Base-by-base conservation (phyloP, 2,797 vertebrate genomes). In the Vultur gryphus region DNA sequence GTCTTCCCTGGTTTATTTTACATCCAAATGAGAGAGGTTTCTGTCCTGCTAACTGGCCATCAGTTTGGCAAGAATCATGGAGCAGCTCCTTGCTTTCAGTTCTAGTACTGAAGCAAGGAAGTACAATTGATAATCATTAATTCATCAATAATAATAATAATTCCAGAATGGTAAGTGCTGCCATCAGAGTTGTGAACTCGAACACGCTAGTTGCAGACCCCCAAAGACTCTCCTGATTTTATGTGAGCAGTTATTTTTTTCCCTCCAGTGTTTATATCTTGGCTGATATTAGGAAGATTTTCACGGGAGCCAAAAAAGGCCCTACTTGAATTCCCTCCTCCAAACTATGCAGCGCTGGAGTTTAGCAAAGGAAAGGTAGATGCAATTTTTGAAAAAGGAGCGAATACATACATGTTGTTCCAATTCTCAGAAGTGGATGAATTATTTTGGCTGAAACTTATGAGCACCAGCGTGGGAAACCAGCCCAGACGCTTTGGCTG, bases 381-480 rank as follows among this genome's bases (percentile, higher is more conserved):
- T 44, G 48, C 49, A 19, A 12, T 26, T 59, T 66, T 37, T 46
- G 31, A 39, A 33, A 49, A 52, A 20, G 16, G 11, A 86, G 52
- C 54, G 57, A 64, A 90, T 57, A 31, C 59, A 90, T 57, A 31
- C 59, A 41, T 33, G 20, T 49, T 91, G 80, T 81, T 89, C n/a
- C 73, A 2, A 39, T 93, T 91, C 87, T 95, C 57, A 81, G 54
- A 86, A 90, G 61, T 41, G 65, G 82, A 71, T 70, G 51, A 83
- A 83, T 89, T 92, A 8, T 93, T 93, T 73, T 85, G 89, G 57
- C 89, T 93, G 82, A 75, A 75, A 44, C 49, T 69, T 48, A 21
- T 6, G 57, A 95, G 58, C 83, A 69, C 44, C 85, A 77, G 90
- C 6, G 10, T 94, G 94, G 91, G 94, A 97, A 94, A 61, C 4